phyloP scores from a whole-genome alignment of 2,113 vertebrate genomes.

The Callithrix jacchus region DNA sequence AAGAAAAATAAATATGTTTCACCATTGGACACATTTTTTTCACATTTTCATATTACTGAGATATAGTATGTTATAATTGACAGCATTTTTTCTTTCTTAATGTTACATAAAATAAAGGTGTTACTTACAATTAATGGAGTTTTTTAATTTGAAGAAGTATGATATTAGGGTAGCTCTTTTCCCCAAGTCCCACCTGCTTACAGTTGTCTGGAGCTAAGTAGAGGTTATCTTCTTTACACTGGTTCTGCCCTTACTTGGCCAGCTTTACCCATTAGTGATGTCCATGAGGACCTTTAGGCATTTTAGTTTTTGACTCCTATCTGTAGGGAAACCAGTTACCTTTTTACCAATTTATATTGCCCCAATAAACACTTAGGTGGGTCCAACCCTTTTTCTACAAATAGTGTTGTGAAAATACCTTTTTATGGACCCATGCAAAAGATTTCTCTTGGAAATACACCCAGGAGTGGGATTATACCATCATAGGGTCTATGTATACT shows the following conservation, averaged over 20 bases:
- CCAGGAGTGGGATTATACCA: neutral
- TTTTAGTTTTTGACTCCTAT: slow-evolving; percentile 23
- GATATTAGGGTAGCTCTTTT: neutral
- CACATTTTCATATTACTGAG: slow-evolving; percentile 26
- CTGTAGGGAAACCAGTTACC: neutral
- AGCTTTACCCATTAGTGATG: neutral
- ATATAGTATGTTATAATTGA: neutral
- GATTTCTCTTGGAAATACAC: slow-evolving; percentile 37
- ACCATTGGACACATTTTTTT: neutral
- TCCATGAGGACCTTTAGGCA: neutral
- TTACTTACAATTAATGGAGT: slow-evolving; percentile 6
- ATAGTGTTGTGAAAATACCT: neutral
- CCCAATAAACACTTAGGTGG: neutral
- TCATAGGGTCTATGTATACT: neutral
- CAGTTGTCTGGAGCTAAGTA: neutral
- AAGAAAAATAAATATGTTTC: neutral
- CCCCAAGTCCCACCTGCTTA: neutral
- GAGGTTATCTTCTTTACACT: neutral
- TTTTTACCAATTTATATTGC: neutral
- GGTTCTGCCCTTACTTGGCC: neutral
- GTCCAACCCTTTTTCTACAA: neutral
- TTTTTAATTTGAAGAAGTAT: slow-evolving; percentile 24
- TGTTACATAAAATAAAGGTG: slow-evolving; percentile 20
- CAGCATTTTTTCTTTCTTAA: slow-evolving; percentile 21
- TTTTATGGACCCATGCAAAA: neutral